Evolutionary conservation across 2,797 vertebrate species (phyloP), one percentile per base, ranked within the genome.

Genomic region (Acanthis flammea): DNA sequence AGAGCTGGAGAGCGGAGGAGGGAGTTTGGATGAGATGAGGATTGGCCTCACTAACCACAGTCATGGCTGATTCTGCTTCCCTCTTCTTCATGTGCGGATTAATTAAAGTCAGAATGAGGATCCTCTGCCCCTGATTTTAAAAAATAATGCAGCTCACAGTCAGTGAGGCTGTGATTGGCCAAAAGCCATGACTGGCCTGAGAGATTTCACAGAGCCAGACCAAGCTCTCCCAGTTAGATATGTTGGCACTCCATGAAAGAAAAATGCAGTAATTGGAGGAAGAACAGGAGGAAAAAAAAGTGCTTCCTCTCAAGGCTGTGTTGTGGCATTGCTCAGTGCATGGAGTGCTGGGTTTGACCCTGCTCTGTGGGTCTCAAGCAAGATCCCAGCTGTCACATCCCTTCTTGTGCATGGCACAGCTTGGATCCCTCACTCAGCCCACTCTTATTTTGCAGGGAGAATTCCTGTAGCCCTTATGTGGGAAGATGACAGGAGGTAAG

Each of bases 91-190:
- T 2, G 4, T 47, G 21, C 35, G 2, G 1, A 19, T 6, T 24
- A 42, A 47, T 44, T 53, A 25, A 68, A 62, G 27, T 30, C 24
- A n/a, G 37, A 79, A 54, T 2, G 21, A 60, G 31, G 30, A 61
- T 31, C 16, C 15, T 47, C 25, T 53, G 19, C 9, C 12, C 21
- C 39, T 5, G 9, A 33, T 62, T 85, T 85, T 65, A 68, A 63
- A 53, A 66, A 80, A 27, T 37, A 72, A 66, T 0, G 0, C 30
- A 53, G 53, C 18, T 2, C 35, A 1, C 12, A 39, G 25, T 16
- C 21, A 25, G 4, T 28, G 16, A 21, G 28, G 10, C 28, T 61
- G 25, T 3, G 3, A 4, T 2, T 37, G 33, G 28, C 51, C 19
- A 37, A 54, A 85, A 62, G 18, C 60, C 48, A 19, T 2, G 25